These are phyloP conservation scores for Blastomussa wellsi DNA, from an alignment of 92 coral and sea anemone species.

Conservation along the genomic window DNA sequence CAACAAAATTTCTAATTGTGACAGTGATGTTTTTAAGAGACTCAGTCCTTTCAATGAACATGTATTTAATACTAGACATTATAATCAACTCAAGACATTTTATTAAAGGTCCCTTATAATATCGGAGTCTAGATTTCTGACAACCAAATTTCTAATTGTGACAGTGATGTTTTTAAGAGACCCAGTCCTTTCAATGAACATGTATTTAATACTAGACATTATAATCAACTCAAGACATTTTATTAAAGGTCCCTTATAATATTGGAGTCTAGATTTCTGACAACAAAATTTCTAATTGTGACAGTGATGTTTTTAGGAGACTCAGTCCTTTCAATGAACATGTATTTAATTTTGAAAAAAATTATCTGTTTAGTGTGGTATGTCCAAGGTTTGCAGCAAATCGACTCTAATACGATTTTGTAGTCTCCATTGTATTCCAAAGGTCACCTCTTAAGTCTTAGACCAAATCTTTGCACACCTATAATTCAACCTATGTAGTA, in stretches of 20 bases:
- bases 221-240: background rate
- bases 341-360: background rate
- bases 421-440: no score
- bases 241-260: background rate
- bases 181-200: background rate
- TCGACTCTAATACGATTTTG: background rate
- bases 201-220: background rate
- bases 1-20: background rate
- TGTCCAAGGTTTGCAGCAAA: background rate
- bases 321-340: background rate
- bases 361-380: background rate
- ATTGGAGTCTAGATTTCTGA: background rate
- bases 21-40: background rate
- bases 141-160: background rate
- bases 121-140: background rate
- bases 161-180: background rate
- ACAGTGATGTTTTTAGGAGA: background rate
- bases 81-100: background rate
- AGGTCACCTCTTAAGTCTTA: background rate
- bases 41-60: background rate
- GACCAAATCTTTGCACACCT: background rate
- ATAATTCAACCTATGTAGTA: no score
- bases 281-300: background rate
- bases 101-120: background rate
- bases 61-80: background rate